Percentiles rank a stretch among this genome's conserved stretches.
Conservation (phyloP, 2,113 vertebrate species). For the Jaculus jaculus region DNA sequence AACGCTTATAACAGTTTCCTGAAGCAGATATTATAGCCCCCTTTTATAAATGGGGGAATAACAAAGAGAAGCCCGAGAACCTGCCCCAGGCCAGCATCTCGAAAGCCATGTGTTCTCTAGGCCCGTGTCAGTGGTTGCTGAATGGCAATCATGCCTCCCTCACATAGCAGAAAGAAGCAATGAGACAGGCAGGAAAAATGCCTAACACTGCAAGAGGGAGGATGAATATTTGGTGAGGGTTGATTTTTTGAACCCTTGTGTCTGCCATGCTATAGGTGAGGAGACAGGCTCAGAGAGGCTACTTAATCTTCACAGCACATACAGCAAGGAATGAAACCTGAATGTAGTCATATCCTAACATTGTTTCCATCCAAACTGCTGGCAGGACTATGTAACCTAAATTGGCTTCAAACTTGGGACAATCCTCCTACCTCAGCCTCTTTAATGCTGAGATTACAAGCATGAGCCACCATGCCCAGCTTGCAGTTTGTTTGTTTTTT, state of each 20-base stretch:
- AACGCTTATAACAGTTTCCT: background rate
- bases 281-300: slow-evolving; percentile 12
- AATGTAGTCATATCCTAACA: too few relatives aligned
- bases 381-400: background rate
- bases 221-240: background rate
- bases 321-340: background rate
- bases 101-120: background rate
- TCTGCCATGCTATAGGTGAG: background rate
- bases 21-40: background rate
- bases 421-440: background rate
- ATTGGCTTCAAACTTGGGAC: background rate
- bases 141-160: background rate
- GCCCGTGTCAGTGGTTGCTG: background rate
- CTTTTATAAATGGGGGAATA: slow-evolving; percentile 1
- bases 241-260: background rate
- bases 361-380: background rate
- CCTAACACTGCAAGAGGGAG: background rate
- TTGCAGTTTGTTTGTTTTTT: too few relatives aligned
- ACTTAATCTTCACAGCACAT: background rate
- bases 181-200: background rate
- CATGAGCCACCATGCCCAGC: background rate
- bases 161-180: background rate
- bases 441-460: too few relatives aligned
- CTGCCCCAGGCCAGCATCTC: background rate
- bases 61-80: background rate